Evolutionary conservation across 1,140 invertebrate species (phyloP), one percentile per base, ranked within the genome.

Genomic region (Philotrypesis tridentata): DNA sequence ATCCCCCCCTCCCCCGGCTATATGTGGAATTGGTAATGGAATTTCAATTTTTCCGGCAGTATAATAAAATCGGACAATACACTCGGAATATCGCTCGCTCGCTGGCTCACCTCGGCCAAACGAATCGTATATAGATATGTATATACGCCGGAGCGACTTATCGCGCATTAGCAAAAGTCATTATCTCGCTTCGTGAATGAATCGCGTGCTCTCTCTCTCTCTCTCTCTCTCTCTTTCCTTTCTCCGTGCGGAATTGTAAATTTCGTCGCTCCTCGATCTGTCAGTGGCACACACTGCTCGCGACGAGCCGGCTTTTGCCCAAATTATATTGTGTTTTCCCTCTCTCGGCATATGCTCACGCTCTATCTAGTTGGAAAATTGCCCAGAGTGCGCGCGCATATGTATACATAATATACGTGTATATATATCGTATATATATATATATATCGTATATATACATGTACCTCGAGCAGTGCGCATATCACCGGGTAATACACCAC

Each of bases 281-380:
- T 37, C 27, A 40, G 31, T 14, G 29, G 9, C 67, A 70, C 67
- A 70, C 67, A 21, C n/a, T n/a, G n/a, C n/a, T n/a, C n/a, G n/a
- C n/a, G n/a, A n/a, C n/a, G n/a, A n/a, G n/a, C n/a, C n/a, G n/a
- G 29, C 27, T 31, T n/a, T n/a, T 12, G 25, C 11, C 27, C 31
- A 70, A 70, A 70, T 70, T 70, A 70, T 70, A 70, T 37, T 37
- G 29, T 70, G 31, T 37, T 2, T 33, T 31, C 67, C 17, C 11
- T 14, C 11, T 14, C 11, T 4, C 63, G 9, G 25, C 48, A 55
- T 55, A 55, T 55, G 48, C 21, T 55, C 48, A 1, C 23, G 1
- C 25, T 65, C 23, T 65, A 65, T 65, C 63, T 27, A 29, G 63
- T 65, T 65, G 63, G 63, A 65, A 65, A 65, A 65, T 65, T 65